phyloP scores from a whole-genome alignment of 2,113 vertebrate species.

The Peromyscus leucopus region DNA sequence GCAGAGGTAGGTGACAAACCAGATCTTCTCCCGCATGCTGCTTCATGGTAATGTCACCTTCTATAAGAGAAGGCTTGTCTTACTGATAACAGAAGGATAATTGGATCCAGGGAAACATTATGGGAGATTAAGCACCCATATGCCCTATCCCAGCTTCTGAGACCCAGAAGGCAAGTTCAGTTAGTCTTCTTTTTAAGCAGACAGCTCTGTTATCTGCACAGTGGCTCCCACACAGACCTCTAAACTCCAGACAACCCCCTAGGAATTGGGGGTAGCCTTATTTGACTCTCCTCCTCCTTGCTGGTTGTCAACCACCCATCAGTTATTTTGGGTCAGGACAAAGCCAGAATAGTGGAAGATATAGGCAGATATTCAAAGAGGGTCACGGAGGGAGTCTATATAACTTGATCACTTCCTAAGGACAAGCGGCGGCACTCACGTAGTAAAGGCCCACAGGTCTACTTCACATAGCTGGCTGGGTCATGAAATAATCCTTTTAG shows the following conservation, averaged over 20 bases:
- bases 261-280: background rate
- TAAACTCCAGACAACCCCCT: background rate
- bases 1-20: background rate
- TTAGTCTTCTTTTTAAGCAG: background rate
- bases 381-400: background rate
- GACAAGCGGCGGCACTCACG: background rate
- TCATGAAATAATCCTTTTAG: constrained; percentile 21
- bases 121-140: background rate
- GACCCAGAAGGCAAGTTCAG: background rate
- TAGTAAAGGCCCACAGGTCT: background rate
- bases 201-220: background rate
- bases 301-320: background rate
- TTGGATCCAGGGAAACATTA: background rate
- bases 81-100: constrained; percentile 46
- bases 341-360: background rate
- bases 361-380: background rate
- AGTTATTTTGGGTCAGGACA: background rate
- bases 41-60: background rate
- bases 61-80: constrained; percentile 47
- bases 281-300: background rate
- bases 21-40: background rate
- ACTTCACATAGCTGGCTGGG: background rate
- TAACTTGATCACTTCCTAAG: background rate
- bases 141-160: background rate
- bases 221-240: background rate